These are phyloP conservation scores for Lasioglossum calceatum DNA, from an alignment of 2,888 invertebrate species.

Conservation along the genomic window DNA sequence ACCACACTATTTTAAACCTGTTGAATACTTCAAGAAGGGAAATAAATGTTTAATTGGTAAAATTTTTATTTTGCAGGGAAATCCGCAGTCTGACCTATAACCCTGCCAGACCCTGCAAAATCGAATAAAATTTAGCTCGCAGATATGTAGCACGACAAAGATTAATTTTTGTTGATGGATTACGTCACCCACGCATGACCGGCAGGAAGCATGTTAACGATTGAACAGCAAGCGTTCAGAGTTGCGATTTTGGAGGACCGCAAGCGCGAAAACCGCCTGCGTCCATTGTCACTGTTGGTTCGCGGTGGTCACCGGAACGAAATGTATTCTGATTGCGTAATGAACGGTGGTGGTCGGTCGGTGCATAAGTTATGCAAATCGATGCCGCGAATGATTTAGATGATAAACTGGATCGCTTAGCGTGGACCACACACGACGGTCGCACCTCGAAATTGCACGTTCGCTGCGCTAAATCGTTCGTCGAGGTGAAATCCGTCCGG, in stretches of 20 bases:
- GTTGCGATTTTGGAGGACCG: background rate
- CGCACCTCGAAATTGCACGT: conserved; percentile 63
- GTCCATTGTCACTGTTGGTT: conserved; percentile 19
- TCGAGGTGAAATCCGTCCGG: conserved; percentile 51
- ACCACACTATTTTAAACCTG: no score
- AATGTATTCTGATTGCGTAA: conserved; percentile 57
- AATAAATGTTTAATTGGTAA: no score
- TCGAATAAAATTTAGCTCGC: background rate
- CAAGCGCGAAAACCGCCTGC: background rate
- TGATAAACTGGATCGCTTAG: conserved; percentile 61
- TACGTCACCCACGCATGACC: background rate
- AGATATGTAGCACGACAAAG: background rate
- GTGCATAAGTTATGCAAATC: conserved; percentile 64
- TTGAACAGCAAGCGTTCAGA: background rate
- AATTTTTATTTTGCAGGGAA: background rate
- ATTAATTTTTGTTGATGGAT: background rate
- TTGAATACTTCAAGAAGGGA: no score
- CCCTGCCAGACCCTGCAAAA: no score
- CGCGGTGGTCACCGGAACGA: conserved; percentile 34
- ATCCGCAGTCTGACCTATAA: no score
- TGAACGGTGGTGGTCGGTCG: conserved; percentile 47
- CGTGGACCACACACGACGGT: conserved; percentile 55
- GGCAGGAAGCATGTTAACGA: background rate
- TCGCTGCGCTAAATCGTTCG: conserved; percentile 60
- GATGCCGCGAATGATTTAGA: conserved; percentile 62